Evolutionary conservation across 2,797 vertebrate species (phyloP).

Genomic region (Pseudochaenichthys georgianus): DNA sequence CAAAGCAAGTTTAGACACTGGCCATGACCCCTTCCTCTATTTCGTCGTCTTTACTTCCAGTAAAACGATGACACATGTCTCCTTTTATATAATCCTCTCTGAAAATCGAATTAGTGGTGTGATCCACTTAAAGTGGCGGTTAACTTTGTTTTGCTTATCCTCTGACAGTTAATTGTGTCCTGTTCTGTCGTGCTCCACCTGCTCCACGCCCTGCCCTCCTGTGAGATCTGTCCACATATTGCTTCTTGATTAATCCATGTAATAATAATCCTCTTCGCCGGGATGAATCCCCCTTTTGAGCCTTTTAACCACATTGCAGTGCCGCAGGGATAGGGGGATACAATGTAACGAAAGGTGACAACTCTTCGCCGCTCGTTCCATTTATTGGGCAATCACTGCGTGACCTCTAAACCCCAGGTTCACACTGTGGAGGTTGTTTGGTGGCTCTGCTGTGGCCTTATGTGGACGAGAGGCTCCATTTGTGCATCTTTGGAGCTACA

Average conservation of each 20-base stretch:
- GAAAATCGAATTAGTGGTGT: constrained; percentile 2
- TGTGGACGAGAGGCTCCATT: constrained; percentile 29
- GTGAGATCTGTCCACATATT: background rate
- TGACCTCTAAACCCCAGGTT: constrained; percentile 44
- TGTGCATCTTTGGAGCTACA: background rate
- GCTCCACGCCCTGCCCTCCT: constrained; percentile 6
- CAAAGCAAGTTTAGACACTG: background rate
- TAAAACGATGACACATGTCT: constrained; percentile 9
- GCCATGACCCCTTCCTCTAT: background rate
- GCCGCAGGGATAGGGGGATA: background rate
- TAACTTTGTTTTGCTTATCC: constrained; percentile 19
- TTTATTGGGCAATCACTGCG: constrained; percentile 46
- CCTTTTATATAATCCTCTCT: constrained; percentile 7
- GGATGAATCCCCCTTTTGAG: constrained; percentile 4
- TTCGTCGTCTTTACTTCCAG: background rate
- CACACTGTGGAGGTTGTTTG: constrained; percentile 30
- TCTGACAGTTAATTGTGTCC: background rate
- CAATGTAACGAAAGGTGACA: constrained; percentile 23
- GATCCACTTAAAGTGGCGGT: constrained; percentile 8
- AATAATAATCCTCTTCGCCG: constrained; percentile 18
- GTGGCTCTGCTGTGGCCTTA: constrained; percentile 40
- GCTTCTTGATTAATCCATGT: constrained; percentile 16
- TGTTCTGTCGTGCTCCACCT: background rate
- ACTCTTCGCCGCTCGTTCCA: constrained; percentile 24
- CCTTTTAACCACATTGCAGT: constrained; percentile 1